These are phyloP conservation scores for Drosophila prostipennis DNA, from an alignment of 2,888 invertebrate genomes.

Conservation along the genomic window DNA sequence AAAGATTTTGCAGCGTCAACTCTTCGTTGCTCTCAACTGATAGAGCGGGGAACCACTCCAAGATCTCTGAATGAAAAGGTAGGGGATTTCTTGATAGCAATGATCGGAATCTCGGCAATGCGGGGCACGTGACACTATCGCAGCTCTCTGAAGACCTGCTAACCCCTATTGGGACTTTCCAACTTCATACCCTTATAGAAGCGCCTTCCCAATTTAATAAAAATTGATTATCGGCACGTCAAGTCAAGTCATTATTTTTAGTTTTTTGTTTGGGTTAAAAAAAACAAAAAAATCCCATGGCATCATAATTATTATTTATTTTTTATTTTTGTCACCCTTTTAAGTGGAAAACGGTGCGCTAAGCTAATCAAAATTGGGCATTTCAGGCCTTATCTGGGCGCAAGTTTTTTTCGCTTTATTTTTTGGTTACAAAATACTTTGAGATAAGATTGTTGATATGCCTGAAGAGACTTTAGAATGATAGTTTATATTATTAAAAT, in stretches of 20 bases:
- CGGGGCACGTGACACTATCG: conserved; percentile 45
- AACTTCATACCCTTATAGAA: conserved; percentile 6
- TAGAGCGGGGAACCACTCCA: conserved; percentile 41
- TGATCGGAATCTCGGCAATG: conserved; percentile 38
- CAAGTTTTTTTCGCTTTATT: conserved; percentile 34
- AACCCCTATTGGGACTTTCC: conserved; percentile 11
- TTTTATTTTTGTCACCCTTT: conserved; percentile 22
- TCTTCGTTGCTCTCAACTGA: conserved; percentile 35
- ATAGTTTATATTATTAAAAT: conserved; percentile 71
- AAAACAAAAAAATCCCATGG: conserved; percentile 32
- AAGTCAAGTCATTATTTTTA: conserved; percentile 26
- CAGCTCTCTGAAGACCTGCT: conserved; percentile 10
- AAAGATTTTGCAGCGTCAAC: conserved; percentile 38
- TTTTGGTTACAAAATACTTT: conserved; percentile 67
- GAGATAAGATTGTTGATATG: conserved; percentile 68
- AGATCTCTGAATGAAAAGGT: conserved; percentile 33
- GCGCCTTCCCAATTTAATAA: conserved; percentile 33
- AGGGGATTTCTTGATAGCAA: conserved; percentile 22
- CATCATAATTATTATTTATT: conserved; percentile 34
- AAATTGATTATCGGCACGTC: conserved; percentile 32
- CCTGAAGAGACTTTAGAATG: conserved; percentile 47
- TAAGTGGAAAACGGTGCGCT: conserved; percentile 38
- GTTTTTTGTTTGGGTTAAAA: conserved; percentile 34
- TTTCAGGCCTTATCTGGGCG: conserved; percentile 61
- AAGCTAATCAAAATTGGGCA: conserved; percentile 66